Conservation (phyloP, 2,888 invertebrate species). For the Coronaproctus castanopsis region DNA sequence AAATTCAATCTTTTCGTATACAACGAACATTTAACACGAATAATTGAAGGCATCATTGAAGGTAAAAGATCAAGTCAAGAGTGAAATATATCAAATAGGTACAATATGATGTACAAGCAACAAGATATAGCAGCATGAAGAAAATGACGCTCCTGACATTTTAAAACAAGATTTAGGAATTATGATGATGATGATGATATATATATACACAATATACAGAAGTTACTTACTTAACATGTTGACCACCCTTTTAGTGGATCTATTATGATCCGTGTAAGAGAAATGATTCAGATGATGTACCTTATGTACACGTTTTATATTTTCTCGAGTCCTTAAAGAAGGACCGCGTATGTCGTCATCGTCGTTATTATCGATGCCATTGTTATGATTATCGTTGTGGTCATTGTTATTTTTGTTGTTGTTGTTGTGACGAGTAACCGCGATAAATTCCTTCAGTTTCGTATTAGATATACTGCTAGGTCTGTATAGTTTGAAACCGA, state of each 20-base stretch:
- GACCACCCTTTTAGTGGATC: constrained; percentile 43
- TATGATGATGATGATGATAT: too few relatives aligned
- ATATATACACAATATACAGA: too few relatives aligned
- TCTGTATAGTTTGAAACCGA: constrained; percentile 31
- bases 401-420: background rate
- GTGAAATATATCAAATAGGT: too few relatives aligned
- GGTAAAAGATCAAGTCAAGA: too few relatives aligned
- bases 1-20: too few relatives aligned
- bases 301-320: constrained; percentile 21
- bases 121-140: too few relatives aligned
- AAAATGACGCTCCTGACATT: too few relatives aligned
- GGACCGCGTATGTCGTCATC: constrained; percentile 18
- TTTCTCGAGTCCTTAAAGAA: constrained; percentile 17
- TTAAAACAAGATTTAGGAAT: too few relatives aligned
- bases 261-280: constrained; percentile 19
- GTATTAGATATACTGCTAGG: constrained; percentile 24
- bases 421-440: too few relatives aligned
- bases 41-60: too few relatives aligned
- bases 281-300: constrained; percentile 3
- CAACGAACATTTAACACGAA: too few relatives aligned
- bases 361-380: background rate
- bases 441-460: constrained; percentile 2
- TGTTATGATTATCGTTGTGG: background rate
- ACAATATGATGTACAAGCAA: too few relatives aligned
- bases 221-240: constrained; percentile 53